Base-by-base conservation (phyloP, 1,140 invertebrate genomes). In the Drosophila tsacasi region DNA sequence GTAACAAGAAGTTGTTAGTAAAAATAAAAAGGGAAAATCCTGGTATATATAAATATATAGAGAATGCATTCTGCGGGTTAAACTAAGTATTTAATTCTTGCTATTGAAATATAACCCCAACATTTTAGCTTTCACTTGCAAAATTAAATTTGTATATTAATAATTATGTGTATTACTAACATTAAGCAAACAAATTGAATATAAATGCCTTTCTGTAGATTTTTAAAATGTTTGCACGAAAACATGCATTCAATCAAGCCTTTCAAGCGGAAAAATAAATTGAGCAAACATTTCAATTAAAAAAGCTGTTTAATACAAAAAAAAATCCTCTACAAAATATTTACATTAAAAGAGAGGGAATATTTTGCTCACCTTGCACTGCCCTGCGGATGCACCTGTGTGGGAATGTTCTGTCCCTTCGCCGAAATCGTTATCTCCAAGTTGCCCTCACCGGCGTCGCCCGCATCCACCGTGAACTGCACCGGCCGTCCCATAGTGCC, bases 371-470 rank as follows among this genome's bases (percentile, higher is more conserved):
- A 93, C 92, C 92, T 93, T 86, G 94, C 94, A 94, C 95, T 95
- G 81, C 94, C 94, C 93, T 99, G 96, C 13, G 98, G 97, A 93
- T 98, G 97, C n/a, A 99, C 98, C 95, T 99, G 98, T 27, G 98
- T 99, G 19, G 98, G 98, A 78, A 99, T 98, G 92, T 98, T 99
- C 49, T 97, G 95, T 8, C 98, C 98, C 91, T 97, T 95, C 40
- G 97, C 97, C 72, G 97, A 97, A 75, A 99, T 99, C 23, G 98
- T 98, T 42, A 99, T 99, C 94, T 99, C 99, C 52, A 99, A 94
- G 93, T 99, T 99, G 40, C 99, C 99, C 94, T 99, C 99, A 17
- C 99, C 99, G 60, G 98, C 98, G 93, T 98, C 96, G 76, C 97
- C 97, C 9, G 98, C 98, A 94, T 99, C 98, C 40, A 99, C 98